Percentiles rank a stretch among this genome's conserved stretches.
Conservation (phyloP, 2,888 invertebrate species). For the Scaptomyza cyrtandrae region DNA sequence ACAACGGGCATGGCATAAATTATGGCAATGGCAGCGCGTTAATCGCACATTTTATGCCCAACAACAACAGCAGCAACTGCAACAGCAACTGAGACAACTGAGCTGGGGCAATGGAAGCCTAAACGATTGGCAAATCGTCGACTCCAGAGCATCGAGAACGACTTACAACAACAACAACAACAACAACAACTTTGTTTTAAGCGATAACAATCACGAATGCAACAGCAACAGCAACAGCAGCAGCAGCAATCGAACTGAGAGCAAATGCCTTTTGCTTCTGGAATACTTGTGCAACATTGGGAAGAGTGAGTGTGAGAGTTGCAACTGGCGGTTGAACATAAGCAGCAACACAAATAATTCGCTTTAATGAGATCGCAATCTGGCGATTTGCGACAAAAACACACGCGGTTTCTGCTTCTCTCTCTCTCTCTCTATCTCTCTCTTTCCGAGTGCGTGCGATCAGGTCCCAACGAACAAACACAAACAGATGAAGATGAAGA, state of each 20-base stretch:
- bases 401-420: conserved; percentile 62
- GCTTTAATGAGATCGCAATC: conserved; percentile 83
- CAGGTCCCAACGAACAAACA: conserved; percentile 13
- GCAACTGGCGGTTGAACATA: conserved; percentile 74
- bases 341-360: conserved; percentile 83
- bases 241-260: conserved; percentile 41
- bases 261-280: conserved; percentile 49
- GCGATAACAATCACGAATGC: conserved; percentile 78
- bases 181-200: conserved; percentile 61
- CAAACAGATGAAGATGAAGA: conserved; percentile 71
- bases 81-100: conserved; percentile 28
- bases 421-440: neutral
- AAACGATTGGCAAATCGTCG: conserved; percentile 63
- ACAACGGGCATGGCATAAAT: conserved; percentile 71
- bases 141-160: conserved; percentile 44
- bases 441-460: conserved; percentile 55
- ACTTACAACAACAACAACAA: conserved; percentile 39
- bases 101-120: conserved; percentile 41
- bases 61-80: conserved; percentile 21
- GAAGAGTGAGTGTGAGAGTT: conserved; percentile 56
- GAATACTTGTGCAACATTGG: conserved; percentile 12
- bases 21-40: conserved; percentile 70
- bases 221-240: conserved; percentile 21
- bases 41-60: conserved; percentile 70
- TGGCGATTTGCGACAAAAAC: conserved; percentile 77